These are phyloP conservation scores for Nudaria mundana DNA, from an alignment of 2,888 invertebrate genomes.

Conservation along the genomic window DNA sequence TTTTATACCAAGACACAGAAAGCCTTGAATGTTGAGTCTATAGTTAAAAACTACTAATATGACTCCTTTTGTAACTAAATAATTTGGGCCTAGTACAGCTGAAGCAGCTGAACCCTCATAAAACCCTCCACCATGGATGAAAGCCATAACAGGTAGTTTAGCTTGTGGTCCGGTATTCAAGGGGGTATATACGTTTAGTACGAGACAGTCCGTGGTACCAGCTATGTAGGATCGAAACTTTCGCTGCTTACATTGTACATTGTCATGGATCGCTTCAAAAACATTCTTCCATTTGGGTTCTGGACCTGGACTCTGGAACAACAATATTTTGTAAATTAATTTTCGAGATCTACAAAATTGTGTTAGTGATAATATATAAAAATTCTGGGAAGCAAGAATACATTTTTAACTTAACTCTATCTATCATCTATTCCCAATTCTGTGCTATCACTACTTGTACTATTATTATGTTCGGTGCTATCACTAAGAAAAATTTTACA, in stretches of 20 bases:
- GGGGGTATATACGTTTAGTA: conserved; percentile 60
- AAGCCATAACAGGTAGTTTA: conserved; percentile 63
- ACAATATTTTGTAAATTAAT: background rate
- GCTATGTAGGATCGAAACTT: conserved; percentile 23
- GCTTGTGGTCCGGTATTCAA: conserved; percentile 24
- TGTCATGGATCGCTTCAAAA: conserved; percentile 57
- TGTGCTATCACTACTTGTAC: too few relatives aligned
- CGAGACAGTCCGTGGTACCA: conserved; percentile 55
- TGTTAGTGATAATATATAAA: too few relatives aligned
- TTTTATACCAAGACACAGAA: conserved; percentile 54
- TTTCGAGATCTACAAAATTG: too few relatives aligned
- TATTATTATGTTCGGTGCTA: too few relatives aligned
- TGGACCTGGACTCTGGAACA: conserved; percentile 56
- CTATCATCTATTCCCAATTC: too few relatives aligned
- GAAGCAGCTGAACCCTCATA: conserved; percentile 51
- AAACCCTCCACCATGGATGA: conserved; percentile 67
- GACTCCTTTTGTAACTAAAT: conserved; percentile 53
- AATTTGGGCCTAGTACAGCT: conserved; percentile 56
- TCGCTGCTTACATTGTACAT: conserved; percentile 52
- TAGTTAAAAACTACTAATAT: conserved; percentile 65
- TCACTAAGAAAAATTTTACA: too few relatives aligned
- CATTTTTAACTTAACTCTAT: too few relatives aligned
- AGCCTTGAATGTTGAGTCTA: conserved; percentile 63
- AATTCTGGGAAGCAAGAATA: too few relatives aligned
- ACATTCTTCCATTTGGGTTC: conserved; percentile 56